Conservation (phyloP, 2,888 invertebrate species). For the Calliopum simillimum region DNA sequence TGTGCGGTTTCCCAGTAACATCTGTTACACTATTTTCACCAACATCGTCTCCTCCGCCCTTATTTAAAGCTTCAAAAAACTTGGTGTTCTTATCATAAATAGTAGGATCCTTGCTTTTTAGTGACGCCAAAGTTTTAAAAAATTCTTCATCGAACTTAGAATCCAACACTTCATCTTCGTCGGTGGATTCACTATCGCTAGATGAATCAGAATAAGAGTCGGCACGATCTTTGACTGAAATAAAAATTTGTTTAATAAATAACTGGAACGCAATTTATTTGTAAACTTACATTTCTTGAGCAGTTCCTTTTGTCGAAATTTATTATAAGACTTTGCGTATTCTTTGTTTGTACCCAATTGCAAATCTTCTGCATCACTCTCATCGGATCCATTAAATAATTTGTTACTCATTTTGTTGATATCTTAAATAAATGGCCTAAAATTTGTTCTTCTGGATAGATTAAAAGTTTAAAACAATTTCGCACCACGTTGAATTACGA, state of each 20-base stretch:
- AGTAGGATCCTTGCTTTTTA: conserved; percentile 89
- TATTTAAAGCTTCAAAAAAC: conserved; percentile 74
- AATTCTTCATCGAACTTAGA: conserved; percentile 81
- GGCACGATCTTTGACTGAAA: conserved; percentile 61
- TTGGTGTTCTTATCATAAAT: conserved; percentile 84
- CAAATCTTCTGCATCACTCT: conserved; percentile 66
- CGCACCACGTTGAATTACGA: too few relatives aligned
- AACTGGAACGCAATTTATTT: neutral
- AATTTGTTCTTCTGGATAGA: too few relatives aligned
- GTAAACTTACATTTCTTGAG: conserved; percentile 76
- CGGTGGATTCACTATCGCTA: conserved; percentile 59
- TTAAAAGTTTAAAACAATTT: too few relatives aligned
- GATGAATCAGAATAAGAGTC: conserved; percentile 58
- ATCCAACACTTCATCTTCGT: conserved; percentile 59
- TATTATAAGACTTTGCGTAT: conserved; percentile 87
- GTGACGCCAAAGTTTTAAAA: conserved; percentile 83
- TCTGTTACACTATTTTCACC: neutral
- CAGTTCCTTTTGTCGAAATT: conserved; percentile 88
- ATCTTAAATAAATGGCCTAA: neutral
- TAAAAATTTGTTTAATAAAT: conserved; percentile 21
- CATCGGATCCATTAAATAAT: conserved; percentile 68
- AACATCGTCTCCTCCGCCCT: conserved; percentile 37
- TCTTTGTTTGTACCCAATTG: conserved; percentile 78
- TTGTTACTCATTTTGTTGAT: conserved; percentile 53
- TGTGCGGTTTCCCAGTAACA: neutral